Base-by-base conservation (phyloP, 64 coral and sea anemone genomes). In the Orbicella faveolata region DNA sequence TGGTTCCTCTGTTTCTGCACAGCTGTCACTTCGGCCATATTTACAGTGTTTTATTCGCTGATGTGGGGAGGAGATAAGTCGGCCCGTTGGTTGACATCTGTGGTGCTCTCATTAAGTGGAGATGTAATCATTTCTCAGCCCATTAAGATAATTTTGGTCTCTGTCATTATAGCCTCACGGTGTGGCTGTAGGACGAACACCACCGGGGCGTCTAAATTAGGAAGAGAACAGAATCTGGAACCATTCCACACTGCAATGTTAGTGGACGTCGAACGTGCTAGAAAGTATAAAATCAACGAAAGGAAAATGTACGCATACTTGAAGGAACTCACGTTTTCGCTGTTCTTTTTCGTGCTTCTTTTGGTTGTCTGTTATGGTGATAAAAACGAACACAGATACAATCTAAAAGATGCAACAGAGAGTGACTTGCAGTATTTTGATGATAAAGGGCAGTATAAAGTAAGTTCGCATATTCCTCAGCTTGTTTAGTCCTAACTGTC, bases 71-170 rank as follows among this genome's bases (percentile, higher is more conserved):
- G 81, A 36, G 67, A 82, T 1, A 90, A 81, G 36, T 79, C 89
- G 3, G 74, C 36, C 21, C 64, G 75, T 7, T 90, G 89, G 89
- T 39, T 90, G 17, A 75, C 89, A 23, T 75, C 63, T 3, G 73
- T 90, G 2, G 16, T 90, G 35, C 25, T 90, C 13, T 82, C 78
- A 4, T 12, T 82, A 0, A 82, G 16, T 37, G 77, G 73, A 74
- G 88, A 90, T 21, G 80, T 90, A 21, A 10, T 83, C 4, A 76
- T 80, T 16, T 59, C 80, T 19, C 88, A 90, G 37, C 89, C 89
- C 6, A 61, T 90, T 19, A 90, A 90, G 36, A 74, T 84, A 6
- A 16, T 90, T 9, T 17, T 84, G 2, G 41, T 61, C 30, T 79
- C 89, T 8, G 36, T 69, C 19, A 6, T 83, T 18, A 39, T 90